Conservation (phyloP, 1,140 invertebrate species). For the Trinorchestia longiramus region DNA sequence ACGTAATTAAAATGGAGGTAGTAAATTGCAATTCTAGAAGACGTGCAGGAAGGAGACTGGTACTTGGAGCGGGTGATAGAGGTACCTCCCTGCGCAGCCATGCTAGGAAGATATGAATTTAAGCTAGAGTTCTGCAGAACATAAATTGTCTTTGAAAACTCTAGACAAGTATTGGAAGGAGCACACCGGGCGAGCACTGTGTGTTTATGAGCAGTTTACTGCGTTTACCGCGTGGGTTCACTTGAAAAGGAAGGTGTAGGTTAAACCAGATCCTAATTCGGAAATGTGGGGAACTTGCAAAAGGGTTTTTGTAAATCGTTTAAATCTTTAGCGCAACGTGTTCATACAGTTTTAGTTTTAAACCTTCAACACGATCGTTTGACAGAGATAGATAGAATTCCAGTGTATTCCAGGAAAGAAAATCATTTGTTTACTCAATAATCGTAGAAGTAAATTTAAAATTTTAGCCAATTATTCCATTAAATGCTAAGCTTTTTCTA, state of each 20-base stretch:
- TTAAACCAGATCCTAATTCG: not conserved
- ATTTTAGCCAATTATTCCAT: too few relatives aligned
- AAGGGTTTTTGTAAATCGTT: not conserved
- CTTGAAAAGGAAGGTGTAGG: not conserved
- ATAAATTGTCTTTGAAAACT: not conserved
- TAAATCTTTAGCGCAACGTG: not conserved
- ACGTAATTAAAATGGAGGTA: not conserved
- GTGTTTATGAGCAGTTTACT: not conserved
- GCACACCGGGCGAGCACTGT: not conserved
- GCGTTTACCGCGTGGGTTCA: not conserved
- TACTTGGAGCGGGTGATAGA: not conserved
- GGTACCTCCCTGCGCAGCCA: not conserved
- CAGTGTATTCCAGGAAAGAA: too few relatives aligned
- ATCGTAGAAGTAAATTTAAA: not conserved
- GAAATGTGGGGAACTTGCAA: not conserved
- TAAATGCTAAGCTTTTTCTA: too few relatives aligned
- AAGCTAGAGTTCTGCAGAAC: not conserved
- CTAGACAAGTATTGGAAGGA: not conserved
- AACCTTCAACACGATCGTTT: not conserved
- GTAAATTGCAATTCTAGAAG: not conserved
- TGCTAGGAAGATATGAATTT: not conserved
- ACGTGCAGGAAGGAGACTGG: not conserved
- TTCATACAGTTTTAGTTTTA: not conserved
- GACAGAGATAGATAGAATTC: too few relatives aligned
- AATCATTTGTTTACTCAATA: too few relatives aligned